Evolutionary conservation across 2,888 invertebrate species (phyloP).

Genomic region (Polietes domitor): DNA sequence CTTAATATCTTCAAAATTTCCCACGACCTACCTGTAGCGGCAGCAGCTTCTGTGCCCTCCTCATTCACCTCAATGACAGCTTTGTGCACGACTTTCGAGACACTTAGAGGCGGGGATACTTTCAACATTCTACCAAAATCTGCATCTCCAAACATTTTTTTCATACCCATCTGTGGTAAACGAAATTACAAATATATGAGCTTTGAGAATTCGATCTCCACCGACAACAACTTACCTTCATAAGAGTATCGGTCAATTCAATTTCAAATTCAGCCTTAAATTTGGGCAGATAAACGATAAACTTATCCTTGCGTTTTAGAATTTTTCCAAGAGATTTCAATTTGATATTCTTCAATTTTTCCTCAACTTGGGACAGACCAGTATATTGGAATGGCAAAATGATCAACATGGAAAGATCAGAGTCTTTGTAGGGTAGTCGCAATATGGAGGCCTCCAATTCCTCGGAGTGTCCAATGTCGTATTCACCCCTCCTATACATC

Average conservation of each 20-base stretch:
- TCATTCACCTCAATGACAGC: not conserved
- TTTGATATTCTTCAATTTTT: constrained; percentile 83
- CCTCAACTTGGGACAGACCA: constrained; percentile 85
- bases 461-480: constrained; percentile 81
- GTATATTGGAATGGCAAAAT: constrained; percentile 86
- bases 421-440: constrained; percentile 87
- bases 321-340: constrained; percentile 73
- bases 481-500: constrained; percentile 85
- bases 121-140: constrained; percentile 81
- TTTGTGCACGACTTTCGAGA: not conserved
- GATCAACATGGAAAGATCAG: constrained; percentile 87
- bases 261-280: not conserved
- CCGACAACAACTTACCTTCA: not conserved
- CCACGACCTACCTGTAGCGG: too few species aligned
- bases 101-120: not conserved
- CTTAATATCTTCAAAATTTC: too few species aligned
- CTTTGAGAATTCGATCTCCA: too few species aligned
- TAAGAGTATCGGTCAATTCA: not conserved
- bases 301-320: not conserved
- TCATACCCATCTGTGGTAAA: not conserved
- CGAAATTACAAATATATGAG: not conserved
- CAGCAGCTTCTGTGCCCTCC: not conserved
- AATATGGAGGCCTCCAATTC: constrained; percentile 84
- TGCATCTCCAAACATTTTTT: constrained; percentile 81
- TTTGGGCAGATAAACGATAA: not conserved